Conservation (phyloP, 2,113 vertebrate genomes). For the Semnornis frantzii region DNA sequence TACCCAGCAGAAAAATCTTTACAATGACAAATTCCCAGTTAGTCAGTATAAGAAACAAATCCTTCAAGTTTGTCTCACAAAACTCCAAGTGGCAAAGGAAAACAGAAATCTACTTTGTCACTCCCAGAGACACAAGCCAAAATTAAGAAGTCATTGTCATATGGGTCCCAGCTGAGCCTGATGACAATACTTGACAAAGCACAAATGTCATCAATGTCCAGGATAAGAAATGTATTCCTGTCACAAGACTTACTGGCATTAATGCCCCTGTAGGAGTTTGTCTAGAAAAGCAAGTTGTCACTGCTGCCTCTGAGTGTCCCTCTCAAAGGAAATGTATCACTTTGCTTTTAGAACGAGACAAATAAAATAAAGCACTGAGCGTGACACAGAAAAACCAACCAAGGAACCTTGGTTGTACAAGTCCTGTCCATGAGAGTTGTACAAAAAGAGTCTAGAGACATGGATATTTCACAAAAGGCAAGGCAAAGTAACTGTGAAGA, state of each 20-base stretch:
- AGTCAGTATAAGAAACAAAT: not conserved
- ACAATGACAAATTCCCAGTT: not conserved
- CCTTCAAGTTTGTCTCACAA: not conserved
- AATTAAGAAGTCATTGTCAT: constrained; percentile 46
- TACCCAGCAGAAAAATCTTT: not conserved
- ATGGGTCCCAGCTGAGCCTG: not conserved
- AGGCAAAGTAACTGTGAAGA: not conserved
- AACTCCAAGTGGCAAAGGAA: not conserved
- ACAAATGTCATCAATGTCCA: not conserved
- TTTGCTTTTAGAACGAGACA: constrained; percentile 47
- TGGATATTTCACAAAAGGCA: not conserved
- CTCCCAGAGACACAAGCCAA: constrained; percentile 7
- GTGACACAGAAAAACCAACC: not conserved
- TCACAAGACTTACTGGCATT: not conserved
- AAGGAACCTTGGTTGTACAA: not conserved
- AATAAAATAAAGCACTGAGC: constrained; percentile 55
- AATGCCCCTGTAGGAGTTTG: constrained; percentile 29
- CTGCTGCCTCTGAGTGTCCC: constrained; percentile 7
- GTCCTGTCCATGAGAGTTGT: not conserved
- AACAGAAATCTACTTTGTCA: constrained; percentile 9
- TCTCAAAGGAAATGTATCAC: constrained; percentile 51
- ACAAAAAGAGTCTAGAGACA: not conserved
- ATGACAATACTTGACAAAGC: constrained; percentile 41
- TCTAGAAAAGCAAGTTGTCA: constrained; percentile 58
- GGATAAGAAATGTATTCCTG: constrained; percentile 26